Conservation (phyloP, 1,140 invertebrate species). For the Copidosoma floridanum region DNA sequence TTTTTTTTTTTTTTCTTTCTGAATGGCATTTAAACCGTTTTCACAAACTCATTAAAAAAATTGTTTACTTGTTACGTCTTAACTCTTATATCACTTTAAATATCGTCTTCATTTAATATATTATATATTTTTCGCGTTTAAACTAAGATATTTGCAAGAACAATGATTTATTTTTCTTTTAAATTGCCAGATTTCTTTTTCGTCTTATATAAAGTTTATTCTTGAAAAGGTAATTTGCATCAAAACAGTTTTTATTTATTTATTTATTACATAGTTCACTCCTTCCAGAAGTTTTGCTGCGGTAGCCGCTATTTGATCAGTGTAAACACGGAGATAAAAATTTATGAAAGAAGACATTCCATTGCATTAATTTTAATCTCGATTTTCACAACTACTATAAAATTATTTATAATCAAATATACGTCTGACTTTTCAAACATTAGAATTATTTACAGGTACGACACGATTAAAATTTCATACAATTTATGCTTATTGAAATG, state of each 20-base stretch:
- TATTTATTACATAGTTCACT: conserved; percentile 14
- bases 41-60: conserved; percentile 41
- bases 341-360: conserved; percentile 10
- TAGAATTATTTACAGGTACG: conserved; percentile 21
- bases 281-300: conserved; percentile 4
- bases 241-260: conserved; percentile 16
- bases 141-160: conserved; percentile 44
- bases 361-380: neutral
- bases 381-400: neutral
- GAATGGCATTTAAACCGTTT: no score
- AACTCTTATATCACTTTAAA: conserved; percentile 37
- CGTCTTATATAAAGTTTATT: neutral
- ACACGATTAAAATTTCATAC: conserved; percentile 9
- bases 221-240: conserved; percentile 4
- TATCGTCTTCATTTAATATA: conserved; percentile 48
- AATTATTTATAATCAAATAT: conserved; percentile 5
- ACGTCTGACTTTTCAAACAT: conserved; percentile 4
- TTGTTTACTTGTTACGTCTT: conserved; percentile 23
- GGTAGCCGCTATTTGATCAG: conserved; percentile 3
- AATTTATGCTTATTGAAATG: conserved; percentile 14
- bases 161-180: conserved; percentile 16
- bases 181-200: conserved; percentile 7
- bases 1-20: conserved; percentile 9
- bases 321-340: no score
- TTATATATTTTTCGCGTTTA: conserved; percentile 46